These are phyloP conservation scores for Ophioninae sp. DNA, from an alignment of 2,888 invertebrate species.

Conservation along the genomic window DNA sequence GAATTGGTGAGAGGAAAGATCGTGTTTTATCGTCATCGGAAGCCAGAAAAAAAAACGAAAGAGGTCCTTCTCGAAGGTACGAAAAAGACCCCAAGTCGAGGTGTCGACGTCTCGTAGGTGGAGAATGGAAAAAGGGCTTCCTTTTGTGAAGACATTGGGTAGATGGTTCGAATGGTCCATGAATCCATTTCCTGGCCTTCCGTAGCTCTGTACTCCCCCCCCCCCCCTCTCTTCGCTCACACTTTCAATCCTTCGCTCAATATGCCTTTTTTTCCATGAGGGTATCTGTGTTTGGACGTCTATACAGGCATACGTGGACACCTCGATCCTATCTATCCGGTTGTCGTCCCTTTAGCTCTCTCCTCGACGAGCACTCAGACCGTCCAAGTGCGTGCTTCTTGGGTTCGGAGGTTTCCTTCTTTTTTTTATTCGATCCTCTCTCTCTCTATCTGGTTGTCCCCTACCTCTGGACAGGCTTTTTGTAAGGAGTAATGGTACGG, in stretches of 20 bases:
- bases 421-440: conserved; percentile 47
- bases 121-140: conserved; percentile 46
- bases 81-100: conserved; percentile 26
- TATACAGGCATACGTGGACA: conserved; percentile 29
- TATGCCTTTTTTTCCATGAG: conserved; percentile 23
- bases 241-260: conserved; percentile 28
- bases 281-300: background rate
- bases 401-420: conserved; percentile 64
- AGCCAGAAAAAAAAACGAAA: conserved; percentile 18
- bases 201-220: conserved; percentile 8
- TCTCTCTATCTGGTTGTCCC: conserved; percentile 53
- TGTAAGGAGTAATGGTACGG: conserved; percentile 29
- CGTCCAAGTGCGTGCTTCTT: conserved; percentile 70
- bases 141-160: conserved; percentile 61
- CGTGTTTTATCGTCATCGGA: conserved; percentile 16
- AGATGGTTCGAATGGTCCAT: conserved; percentile 62
- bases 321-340: conserved; percentile 49
- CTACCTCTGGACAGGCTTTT: conserved; percentile 21
- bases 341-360: conserved; percentile 49
- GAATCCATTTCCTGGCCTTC: conserved; percentile 64
- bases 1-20: background rate
- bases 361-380: conserved; percentile 70
- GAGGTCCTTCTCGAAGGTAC: background rate
- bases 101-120: background rate
- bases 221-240: no score